A percentile compares a stretch with the other conserved stretches of the same genome.
These are phyloP conservation scores for Polydrusus pterygomalis DNA, from an alignment of 2,888 invertebrate genomes.

Conservation along the genomic window DNA sequence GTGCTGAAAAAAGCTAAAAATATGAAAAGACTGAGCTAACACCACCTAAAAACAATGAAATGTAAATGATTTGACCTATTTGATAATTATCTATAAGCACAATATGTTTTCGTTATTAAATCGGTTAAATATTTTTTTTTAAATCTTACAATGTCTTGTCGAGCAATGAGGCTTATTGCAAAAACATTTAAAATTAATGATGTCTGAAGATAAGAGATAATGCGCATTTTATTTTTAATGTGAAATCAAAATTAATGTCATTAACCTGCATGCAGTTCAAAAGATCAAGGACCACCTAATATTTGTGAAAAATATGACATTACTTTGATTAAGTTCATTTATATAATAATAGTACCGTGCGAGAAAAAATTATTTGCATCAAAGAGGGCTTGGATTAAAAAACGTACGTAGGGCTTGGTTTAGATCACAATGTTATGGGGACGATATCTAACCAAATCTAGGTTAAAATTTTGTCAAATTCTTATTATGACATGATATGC, in stretches of 20 bases:
- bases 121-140: neutral
- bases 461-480: no score
- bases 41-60: neutral
- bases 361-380: no score
- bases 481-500: no score
- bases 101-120: neutral
- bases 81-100: neutral
- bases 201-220: conserved; percentile 8
- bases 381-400: no score
- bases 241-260: conserved; percentile 4
- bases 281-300: conserved; percentile 5
- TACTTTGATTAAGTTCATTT: neutral
- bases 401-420: no score
- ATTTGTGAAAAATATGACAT: neutral
- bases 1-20: no score
- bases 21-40: no score
- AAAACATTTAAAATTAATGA: neutral
- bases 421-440: no score
- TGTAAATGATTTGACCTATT: neutral
- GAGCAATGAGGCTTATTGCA: neutral
- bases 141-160: neutral
- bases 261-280: conserved; percentile 9
- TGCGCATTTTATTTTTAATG: conserved; percentile 11
- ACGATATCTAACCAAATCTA: no score
- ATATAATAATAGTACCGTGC: no score